phyloP scores from a whole-genome alignment of 2,797 vertebrate species.

The Holocentrus rufus region DNA sequence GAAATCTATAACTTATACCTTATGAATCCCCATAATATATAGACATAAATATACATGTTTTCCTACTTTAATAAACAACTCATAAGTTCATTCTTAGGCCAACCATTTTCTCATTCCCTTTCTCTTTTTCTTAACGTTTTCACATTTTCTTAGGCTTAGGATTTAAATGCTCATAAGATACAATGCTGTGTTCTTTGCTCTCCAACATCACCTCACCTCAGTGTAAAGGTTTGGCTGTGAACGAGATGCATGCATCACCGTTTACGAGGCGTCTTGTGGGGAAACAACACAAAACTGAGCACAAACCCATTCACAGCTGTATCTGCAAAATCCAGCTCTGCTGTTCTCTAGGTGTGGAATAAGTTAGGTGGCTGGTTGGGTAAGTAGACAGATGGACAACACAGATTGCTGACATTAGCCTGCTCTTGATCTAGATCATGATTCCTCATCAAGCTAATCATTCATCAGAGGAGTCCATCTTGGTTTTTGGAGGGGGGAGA shows the following conservation, averaged over 20 bases:
- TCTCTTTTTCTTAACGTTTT: no score
- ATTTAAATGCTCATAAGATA: conserved; percentile 20
- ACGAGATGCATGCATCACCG: conserved; percentile 46
- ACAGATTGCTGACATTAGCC: conserved; percentile 82
- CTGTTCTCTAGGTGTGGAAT: conserved; percentile 37
- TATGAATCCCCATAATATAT: no score
- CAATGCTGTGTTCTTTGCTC: conserved; percentile 2
- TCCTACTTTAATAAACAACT: no score
- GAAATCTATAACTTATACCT: no score
- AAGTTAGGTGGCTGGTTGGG: conserved; percentile 57
- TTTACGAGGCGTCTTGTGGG: neutral
- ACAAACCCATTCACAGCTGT: conserved; percentile 50
- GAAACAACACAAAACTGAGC: conserved; percentile 10
- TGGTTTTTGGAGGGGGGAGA: conserved; percentile 64
- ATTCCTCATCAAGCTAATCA: conserved; percentile 82
- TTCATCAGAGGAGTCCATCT: conserved; percentile 77
- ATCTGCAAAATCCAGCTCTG: conserved; percentile 34
- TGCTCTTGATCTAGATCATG: conserved; percentile 79
- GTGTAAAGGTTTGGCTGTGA: conserved; percentile 40
- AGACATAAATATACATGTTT: no score
- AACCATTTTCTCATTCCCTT: no score
- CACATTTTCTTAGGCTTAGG: no score
- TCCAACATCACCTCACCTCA: conserved; percentile 11
- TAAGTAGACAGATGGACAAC: conserved; percentile 79
- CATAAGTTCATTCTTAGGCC: no score